Percentiles rank a stretch among this genome's conserved stretches.
phyloP scores from a whole-genome alignment of 2,113 vertebrate genomes.

The Mastomys natalensis region DNA sequence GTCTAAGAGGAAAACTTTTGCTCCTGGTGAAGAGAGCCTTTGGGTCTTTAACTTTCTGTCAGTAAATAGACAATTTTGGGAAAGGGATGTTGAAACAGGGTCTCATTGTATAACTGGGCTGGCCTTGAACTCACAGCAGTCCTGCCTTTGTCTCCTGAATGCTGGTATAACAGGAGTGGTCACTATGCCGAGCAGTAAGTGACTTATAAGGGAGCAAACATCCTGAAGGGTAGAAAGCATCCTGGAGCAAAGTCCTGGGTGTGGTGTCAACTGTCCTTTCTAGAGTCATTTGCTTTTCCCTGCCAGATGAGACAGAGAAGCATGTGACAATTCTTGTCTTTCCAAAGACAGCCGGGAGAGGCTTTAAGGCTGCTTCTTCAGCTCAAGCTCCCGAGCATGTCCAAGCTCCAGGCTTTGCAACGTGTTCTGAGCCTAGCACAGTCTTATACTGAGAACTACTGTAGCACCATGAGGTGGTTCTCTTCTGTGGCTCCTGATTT shows the following conservation, averaged over 20 bases:
- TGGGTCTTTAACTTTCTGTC: neutral
- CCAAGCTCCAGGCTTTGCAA: neutral
- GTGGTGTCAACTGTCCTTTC: neutral
- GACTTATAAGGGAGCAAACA: neutral
- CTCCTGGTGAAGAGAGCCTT: neutral
- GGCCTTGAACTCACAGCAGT: neutral
- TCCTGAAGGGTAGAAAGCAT: neutral
- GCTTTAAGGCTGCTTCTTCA: neutral
- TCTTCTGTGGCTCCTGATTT: conserved; percentile 19
- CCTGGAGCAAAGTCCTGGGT: neutral
- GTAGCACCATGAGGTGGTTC: neutral
- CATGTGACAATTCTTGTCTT: neutral
- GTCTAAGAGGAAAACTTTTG: conserved; percentile 14
- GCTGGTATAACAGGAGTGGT: neutral
- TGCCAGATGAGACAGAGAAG: neutral
- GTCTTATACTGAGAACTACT: neutral
- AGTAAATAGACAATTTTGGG: neutral
- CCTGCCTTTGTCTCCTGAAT: neutral
- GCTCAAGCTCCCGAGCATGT: neutral
- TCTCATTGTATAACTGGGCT: neutral
- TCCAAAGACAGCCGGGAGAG: neutral
- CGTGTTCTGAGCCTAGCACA: neutral
- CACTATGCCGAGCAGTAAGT: neutral
- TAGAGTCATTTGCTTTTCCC: neutral
- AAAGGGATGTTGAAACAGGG: neutral